phyloP scores from a whole-genome alignment of 2,888 invertebrate genomes.

The Pocota personata region DNA sequence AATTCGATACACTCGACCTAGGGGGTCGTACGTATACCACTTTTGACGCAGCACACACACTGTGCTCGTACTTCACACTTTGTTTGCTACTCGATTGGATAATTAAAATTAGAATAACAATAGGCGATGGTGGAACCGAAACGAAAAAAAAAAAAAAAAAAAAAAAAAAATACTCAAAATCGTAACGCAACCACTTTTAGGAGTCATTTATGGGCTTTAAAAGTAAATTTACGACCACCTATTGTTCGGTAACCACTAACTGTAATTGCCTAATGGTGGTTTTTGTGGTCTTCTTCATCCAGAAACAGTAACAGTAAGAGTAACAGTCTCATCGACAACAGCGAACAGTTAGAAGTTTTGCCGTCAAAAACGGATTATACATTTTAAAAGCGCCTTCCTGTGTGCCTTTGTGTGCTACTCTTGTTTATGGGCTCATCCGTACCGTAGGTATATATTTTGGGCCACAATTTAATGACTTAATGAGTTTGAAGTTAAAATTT shows the following conservation, averaged over 20 bases:
- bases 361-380: conserved; percentile 22
- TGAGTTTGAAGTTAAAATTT: conserved; percentile 61
- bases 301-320: neutral
- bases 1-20: conserved; percentile 28
- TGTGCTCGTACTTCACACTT: conserved; percentile 43
- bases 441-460: conserved; percentile 10
- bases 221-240: conserved; percentile 44
- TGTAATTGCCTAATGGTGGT: conserved; percentile 55
- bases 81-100: conserved; percentile 48
- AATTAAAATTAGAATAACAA: conserved; percentile 69
- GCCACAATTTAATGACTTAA: conserved; percentile 66
- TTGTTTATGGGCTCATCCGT: conserved; percentile 46
- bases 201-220: conserved; percentile 43
- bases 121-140: neutral
- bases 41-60: conserved; percentile 8
- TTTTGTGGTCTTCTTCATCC: conserved; percentile 16
- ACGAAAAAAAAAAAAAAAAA: neutral
- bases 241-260: conserved; percentile 55
- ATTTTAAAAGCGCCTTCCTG: neutral
- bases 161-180: neutral
- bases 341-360: conserved; percentile 3
- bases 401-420: conserved; percentile 1
- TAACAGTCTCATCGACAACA: conserved; percentile 4
- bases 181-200: conserved; percentile 42
- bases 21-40: conserved; percentile 21